Percentiles rank a stretch among this genome's conserved stretches.
These are phyloP conservation scores for Blastobasis adustella DNA, from an alignment of 2,888 invertebrate genomes.

Conservation along the genomic window DNA sequence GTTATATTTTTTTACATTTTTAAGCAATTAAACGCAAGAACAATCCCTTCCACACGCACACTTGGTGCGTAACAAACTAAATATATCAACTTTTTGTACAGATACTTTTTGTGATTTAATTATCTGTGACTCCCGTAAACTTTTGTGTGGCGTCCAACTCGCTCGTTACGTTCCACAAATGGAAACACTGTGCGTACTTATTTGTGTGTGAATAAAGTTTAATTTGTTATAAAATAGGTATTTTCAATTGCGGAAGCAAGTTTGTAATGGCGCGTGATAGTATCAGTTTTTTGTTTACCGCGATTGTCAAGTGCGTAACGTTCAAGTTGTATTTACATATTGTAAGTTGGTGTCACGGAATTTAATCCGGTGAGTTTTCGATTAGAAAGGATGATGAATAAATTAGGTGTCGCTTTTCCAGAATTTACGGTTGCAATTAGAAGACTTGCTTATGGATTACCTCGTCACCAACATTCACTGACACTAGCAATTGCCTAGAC, in stretches of 20 bases:
- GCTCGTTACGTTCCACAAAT: no score
- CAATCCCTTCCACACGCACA: conserved; percentile 15
- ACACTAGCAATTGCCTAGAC: no score
- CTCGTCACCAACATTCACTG: no score
- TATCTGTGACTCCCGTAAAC: conserved; percentile 57
- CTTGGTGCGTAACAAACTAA: conserved; percentile 17
- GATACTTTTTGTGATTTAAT: conserved; percentile 61
- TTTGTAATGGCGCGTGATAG: conserved; percentile 21
- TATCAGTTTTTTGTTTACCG: conserved; percentile 25
- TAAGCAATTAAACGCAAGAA: conserved; percentile 19
- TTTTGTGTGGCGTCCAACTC: conserved; percentile 26
- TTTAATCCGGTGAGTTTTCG: no score
- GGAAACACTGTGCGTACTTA: no score
- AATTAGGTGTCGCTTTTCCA: no score
- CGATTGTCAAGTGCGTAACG: conserved; percentile 31
- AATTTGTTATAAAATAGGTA: neutral
- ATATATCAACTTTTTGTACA: conserved; percentile 42
- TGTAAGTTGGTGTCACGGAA: no score
- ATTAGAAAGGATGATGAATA: no score
- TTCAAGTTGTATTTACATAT: neutral
- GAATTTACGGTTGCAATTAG: no score
- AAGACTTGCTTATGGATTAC: no score
- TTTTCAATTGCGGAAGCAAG: neutral
- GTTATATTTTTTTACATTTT: neutral
- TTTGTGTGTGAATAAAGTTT: neutral